Percentiles rank a stretch among this genome's conserved stretches.
These are phyloP conservation scores for Echeneis naucrates DNA, from an alignment of 2,797 vertebrate species.

Conservation along the genomic window DNA sequence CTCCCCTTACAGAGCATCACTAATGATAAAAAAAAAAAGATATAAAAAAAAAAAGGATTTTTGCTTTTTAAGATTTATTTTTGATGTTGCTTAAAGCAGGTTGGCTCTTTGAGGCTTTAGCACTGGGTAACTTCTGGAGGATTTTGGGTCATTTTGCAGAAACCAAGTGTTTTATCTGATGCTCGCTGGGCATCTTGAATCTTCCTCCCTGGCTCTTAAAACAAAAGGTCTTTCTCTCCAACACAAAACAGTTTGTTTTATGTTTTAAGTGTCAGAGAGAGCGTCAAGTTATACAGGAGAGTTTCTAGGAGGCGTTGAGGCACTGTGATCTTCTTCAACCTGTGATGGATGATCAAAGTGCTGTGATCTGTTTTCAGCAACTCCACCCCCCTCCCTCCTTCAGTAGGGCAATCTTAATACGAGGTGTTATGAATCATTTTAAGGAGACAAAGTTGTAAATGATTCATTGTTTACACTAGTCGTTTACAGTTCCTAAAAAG, in stretches of 20 bases:
- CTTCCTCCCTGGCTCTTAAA: conserved; percentile 64
- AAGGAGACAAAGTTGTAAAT: conserved; percentile 61
- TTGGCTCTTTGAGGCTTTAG: conserved; percentile 44
- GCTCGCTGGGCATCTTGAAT: conserved; percentile 39
- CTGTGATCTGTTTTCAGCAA: conserved; percentile 17
- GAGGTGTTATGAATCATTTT: conserved; percentile 65
- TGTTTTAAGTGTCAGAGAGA: conserved; percentile 59
- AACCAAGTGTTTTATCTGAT: conserved; percentile 58
- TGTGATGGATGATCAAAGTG: conserved; percentile 47
- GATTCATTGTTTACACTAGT: conserved; percentile 72
- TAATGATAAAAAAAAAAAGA: conserved; percentile 42
- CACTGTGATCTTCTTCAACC: conserved; percentile 44
- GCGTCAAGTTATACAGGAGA: conserved; percentile 10
- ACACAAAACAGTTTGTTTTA: background rate
- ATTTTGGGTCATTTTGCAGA: conserved; percentile 39
- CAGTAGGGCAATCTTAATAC: conserved; percentile 55
- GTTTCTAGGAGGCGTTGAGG: conserved; percentile 50
- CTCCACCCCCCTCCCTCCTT: background rate
- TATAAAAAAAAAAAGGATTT: conserved; percentile 56
- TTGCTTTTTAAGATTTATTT: conserved; percentile 67
- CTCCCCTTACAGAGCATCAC: conserved; percentile 57
- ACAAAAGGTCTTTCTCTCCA: conserved; percentile 4
- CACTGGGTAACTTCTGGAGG: conserved; percentile 42
- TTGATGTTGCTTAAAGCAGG: conserved; percentile 58
- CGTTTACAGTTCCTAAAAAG: conserved; percentile 67